Percentiles rank a stretch among this genome's conserved stretches.
These are phyloP conservation scores for Germaria angustata DNA, from an alignment of 2,888 invertebrate genomes.

Conservation along the genomic window DNA sequence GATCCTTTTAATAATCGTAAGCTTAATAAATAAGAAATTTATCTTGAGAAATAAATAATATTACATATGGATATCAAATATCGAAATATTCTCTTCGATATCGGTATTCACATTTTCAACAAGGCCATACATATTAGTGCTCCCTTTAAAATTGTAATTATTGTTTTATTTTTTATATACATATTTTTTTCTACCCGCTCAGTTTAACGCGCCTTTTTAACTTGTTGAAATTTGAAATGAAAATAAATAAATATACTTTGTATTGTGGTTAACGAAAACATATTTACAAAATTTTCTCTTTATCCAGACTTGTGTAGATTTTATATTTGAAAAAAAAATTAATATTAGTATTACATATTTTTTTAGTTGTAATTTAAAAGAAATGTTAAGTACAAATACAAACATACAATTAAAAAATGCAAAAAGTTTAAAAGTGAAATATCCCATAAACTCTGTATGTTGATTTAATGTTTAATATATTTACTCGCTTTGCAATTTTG, in stretches of 20 bases:
- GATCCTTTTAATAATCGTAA: too few species aligned
- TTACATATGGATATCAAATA: too few species aligned
- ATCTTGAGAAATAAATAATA: too few species aligned
- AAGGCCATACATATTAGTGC: slow-evolving; percentile 47
- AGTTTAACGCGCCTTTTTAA: slow-evolving; percentile 68
- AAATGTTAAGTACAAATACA: slow-evolving; percentile 46
- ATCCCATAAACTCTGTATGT: background rate
- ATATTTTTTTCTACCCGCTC: slow-evolving; percentile 59
- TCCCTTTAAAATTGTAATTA: slow-evolving; percentile 19
- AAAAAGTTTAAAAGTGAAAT: slow-evolving; percentile 31
- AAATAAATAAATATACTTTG: slow-evolving; percentile 42
- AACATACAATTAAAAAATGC: slow-evolving; percentile 54
- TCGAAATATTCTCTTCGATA: background rate
- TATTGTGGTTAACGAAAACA: slow-evolving; percentile 61
- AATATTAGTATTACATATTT: slow-evolving; percentile 56
- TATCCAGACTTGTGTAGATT: slow-evolving; percentile 75
- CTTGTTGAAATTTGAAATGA: slow-evolving; percentile 24
- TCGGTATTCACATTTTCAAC: background rate
- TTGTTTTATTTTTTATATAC: background rate
- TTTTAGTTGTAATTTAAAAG: slow-evolving; percentile 45
- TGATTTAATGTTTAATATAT: background rate
- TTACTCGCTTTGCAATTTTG: background rate
- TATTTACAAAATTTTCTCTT: slow-evolving; percentile 80
- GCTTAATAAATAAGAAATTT: too few species aligned
- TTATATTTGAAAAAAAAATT: slow-evolving; percentile 72